A percentile compares a stretch with the other conserved stretches of the same genome.
These are phyloP conservation scores for Philantomba maxwellii DNA, from an alignment of 2,113 vertebrate species.

Conservation along the genomic window DNA sequence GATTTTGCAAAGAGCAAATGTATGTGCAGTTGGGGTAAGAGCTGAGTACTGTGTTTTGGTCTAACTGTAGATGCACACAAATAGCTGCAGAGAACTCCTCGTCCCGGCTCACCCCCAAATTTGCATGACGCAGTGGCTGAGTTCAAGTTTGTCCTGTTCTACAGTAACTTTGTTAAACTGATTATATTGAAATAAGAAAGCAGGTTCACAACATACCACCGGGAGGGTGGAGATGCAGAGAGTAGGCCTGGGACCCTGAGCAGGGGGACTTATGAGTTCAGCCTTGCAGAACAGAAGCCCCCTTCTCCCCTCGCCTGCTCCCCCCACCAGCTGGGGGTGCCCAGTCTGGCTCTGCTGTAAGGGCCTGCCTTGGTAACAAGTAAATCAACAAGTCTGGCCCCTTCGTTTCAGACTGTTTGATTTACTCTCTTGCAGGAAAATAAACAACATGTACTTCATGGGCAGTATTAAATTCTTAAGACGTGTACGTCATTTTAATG, in stretches of 20 bases:
- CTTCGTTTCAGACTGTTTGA: background rate
- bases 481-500: background rate
- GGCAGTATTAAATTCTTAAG: background rate
- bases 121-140: background rate
- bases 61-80: background rate
- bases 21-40: background rate
- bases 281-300: background rate
- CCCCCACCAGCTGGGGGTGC: background rate
- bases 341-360: background rate
- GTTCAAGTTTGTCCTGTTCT: background rate
- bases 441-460: background rate
- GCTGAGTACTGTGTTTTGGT: background rate
- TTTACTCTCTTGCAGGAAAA: background rate
- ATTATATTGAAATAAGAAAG: background rate
- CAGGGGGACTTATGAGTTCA: background rate
- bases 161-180: background rate
- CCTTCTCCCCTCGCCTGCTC: fast-evolving
- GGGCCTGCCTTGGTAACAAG: background rate
- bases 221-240: background rate
- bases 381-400: background rate
- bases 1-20: background rate
- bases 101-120: background rate
- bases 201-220: background rate
- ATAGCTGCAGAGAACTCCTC: background rate
- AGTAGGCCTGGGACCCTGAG: background rate